phyloP scores from a whole-genome alignment of 1,140 invertebrate genomes.

The Bicyclus anynana region DNA sequence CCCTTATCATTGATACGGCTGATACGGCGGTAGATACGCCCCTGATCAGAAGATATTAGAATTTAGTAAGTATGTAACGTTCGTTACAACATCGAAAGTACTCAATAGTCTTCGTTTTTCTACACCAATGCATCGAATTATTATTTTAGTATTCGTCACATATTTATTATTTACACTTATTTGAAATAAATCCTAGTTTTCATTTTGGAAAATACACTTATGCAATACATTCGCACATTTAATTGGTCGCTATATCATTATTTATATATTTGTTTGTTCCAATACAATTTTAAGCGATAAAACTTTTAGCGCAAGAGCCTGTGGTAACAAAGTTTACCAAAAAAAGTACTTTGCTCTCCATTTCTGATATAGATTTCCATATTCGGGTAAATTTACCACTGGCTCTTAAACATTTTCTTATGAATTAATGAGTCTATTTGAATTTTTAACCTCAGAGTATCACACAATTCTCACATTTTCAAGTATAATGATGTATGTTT shows the following conservation, averaged over 20 bases:
- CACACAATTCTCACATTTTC: conserved; percentile 14
- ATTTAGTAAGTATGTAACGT: too few species aligned
- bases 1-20: too few species aligned
- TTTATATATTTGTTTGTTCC: conserved; percentile 15
- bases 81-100: background rate
- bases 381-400: background rate
- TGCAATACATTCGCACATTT: conserved; percentile 2
- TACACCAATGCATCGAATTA: background rate
- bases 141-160: background rate
- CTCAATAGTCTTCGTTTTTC: background rate
- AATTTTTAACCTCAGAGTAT: conserved; percentile 24
- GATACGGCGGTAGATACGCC: too few species aligned
- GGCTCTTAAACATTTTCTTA: background rate
- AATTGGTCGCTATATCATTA: conserved; percentile 13
- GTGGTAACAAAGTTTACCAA: background rate
- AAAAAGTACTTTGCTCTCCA: background rate
- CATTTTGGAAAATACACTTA: conserved; percentile 18
- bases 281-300: conserved; percentile 2
- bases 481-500: background rate
- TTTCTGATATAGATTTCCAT: too few species aligned
- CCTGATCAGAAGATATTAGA: too few species aligned
- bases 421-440: background rate
- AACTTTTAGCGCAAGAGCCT: background rate
- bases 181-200: background rate
- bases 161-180: background rate